Evolutionary conservation across 2,888 invertebrate species (phyloP), one percentile per base, ranked within the genome.

Genomic region (Notodonta ziczac): DNA sequence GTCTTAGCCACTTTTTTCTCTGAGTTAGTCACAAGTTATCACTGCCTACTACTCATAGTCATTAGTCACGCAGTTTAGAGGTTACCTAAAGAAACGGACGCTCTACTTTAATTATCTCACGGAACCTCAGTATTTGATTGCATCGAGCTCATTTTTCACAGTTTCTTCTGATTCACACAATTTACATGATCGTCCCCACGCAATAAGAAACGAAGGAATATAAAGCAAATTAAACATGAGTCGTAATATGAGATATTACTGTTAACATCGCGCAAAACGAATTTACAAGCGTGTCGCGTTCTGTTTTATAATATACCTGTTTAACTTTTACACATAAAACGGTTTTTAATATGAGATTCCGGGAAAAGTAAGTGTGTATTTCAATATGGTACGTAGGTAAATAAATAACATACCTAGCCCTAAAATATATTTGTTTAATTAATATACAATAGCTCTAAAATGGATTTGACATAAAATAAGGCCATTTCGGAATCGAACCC

Each of bases 91-190:
- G 24, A 2, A 24, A 24, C 24, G 24, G 24, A 42, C 9, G 42
- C 16, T 16, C 16, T 50, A 16, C 50, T 4, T n/a, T 16, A 46
- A 60, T 58, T 53, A 52, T 62, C 63, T 59, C 46, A 24, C 59
- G 50, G 56, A 63, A 63, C 54, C 52, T 56, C 46, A 39, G 57
- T 56, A 53, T 67, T 60, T 71, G 57, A 55, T 58, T 67, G 44
- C 44, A 35, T 8, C 39, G 14, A 40, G 48, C 40, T 60, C 58
- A 67, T 53, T 62, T 67, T 70, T 60, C 24, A 62, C 54, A 62
- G 48, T 32, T 52, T 62, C 58, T 57, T 9, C 32, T 55, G 12
- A 12, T 40, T 55, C 40, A 55, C 12, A 12, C 40, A 40, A 40
- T 55, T 55, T 14, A 40, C 39, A 55, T 40, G 55, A 55, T 14